phyloP scores from a whole-genome alignment of 2,113 vertebrate species.

The Galbula dea region DNA sequence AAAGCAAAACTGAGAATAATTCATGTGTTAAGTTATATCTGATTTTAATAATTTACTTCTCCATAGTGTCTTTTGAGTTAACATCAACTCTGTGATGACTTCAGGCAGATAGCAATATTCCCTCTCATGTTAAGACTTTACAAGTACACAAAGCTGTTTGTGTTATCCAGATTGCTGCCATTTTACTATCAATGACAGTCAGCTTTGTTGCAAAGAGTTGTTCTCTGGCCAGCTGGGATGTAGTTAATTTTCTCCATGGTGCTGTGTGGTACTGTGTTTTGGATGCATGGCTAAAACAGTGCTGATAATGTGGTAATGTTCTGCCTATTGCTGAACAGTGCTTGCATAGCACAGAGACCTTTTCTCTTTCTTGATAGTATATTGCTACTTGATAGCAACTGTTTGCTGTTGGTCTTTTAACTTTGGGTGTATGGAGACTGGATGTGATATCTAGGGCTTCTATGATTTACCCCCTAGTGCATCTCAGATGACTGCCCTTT shows the following conservation, averaged over 20 bases:
- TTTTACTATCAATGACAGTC: not conserved
- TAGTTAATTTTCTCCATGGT: not conserved
- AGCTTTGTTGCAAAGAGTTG: not conserved
- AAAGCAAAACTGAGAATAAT: not conserved
- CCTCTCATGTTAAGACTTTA: not conserved
- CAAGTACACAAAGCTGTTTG: not conserved
- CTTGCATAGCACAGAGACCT: too few relatives aligned
- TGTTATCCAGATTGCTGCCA: not conserved
- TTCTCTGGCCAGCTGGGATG: not conserved
- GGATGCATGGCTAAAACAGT: not conserved
- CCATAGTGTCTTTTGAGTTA: not conserved
- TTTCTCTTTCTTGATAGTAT: not conserved
- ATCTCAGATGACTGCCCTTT: not conserved
- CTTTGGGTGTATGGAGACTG: not conserved
- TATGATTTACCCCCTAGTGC: not conserved
- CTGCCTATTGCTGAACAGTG: too few relatives aligned
- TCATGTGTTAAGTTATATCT: not conserved
- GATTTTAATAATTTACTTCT: not conserved
- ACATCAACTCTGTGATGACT: not conserved
- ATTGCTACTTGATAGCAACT: not conserved
- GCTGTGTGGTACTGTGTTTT: not conserved
- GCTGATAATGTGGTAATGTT: too few relatives aligned
- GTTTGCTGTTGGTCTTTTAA: not conserved
- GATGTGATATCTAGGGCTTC: not conserved
- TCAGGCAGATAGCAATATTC: not conserved